These are phyloP conservation scores for Euphydryas editha DNA, from an alignment of 2,888 invertebrate genomes.

Conservation along the genomic window DNA sequence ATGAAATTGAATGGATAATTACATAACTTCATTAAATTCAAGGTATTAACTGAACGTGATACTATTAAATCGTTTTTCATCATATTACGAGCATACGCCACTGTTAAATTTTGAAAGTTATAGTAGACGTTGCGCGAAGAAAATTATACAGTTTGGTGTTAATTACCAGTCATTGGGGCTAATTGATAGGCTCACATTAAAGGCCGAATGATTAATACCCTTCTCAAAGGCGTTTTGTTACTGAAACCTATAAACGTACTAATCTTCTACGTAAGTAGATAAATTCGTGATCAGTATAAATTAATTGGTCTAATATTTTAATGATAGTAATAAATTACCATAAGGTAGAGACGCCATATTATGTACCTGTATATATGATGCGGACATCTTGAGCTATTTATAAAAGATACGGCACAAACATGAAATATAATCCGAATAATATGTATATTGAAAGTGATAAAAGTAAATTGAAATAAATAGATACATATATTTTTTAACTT, in stretches of 20 bases:
- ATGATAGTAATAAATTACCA: conserved; percentile 34
- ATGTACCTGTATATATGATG: conserved; percentile 6
- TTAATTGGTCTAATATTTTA: conserved; percentile 40
- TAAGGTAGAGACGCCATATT: conserved; percentile 11
- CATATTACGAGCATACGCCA: conserved; percentile 26
- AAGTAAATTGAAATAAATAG: no score
- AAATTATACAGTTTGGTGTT: conserved; percentile 46
- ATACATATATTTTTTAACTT: no score
- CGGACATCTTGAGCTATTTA: conserved; percentile 16
- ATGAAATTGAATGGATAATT: no score
- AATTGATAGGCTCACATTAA: conserved; percentile 50
- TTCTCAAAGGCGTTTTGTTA: conserved; percentile 35
- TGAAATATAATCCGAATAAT: no score
- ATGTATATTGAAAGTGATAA: no score
- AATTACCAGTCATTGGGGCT: conserved; percentile 51
- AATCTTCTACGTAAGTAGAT: conserved; percentile 16
- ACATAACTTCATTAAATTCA: not conserved
- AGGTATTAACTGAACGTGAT: conserved; percentile 1
- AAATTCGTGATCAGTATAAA: conserved; percentile 39
- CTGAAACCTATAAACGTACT: conserved; percentile 29
- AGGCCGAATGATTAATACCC: conserved; percentile 38
- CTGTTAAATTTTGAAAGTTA: conserved; percentile 46
- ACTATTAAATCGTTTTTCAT: conserved; percentile 23
- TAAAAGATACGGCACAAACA: conserved; percentile 8
- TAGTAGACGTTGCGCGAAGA: conserved; percentile 42